phyloP scores from a whole-genome alignment of 2,797 vertebrate species.

The Tauraco hartlaubi region DNA sequence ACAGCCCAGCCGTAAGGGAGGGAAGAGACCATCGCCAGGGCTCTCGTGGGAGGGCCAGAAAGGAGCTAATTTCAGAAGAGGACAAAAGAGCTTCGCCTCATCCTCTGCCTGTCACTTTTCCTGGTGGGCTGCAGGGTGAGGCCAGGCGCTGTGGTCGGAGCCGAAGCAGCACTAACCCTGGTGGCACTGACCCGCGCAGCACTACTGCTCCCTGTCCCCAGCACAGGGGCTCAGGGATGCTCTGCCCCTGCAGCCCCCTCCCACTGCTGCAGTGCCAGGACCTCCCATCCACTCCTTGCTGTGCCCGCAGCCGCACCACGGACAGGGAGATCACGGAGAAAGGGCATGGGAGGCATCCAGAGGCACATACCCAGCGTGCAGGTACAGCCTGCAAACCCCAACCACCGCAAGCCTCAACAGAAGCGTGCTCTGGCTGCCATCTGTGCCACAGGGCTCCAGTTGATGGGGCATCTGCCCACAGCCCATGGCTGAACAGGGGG shows the following conservation, averaged over 20 bases:
- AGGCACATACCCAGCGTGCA: neutral
- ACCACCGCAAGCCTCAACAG: neutral
- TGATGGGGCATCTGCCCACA: neutral
- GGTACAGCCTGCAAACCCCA: neutral
- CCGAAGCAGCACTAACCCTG: neutral
- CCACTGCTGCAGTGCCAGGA: neutral
- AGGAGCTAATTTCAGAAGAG: neutral
- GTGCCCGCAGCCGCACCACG: neutral
- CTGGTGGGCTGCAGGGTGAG: neutral
- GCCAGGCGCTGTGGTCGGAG: neutral
- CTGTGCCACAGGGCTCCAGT: neutral
- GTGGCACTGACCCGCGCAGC: neutral
- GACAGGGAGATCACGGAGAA: neutral
- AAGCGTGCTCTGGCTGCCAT: neutral
- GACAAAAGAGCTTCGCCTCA: neutral
- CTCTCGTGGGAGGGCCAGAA: neutral
- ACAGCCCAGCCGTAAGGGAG: neutral
- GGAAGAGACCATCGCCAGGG: neutral
- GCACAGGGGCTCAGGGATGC: neutral
- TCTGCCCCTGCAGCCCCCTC: neutral
- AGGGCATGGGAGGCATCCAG: neutral
- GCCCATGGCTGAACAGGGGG: rapidly evolving
- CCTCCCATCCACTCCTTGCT: neutral
- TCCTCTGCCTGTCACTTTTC: neutral
- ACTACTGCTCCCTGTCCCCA: neutral